Percentiles rank a stretch among this genome's conserved stretches.
Evolutionary conservation across 2,888 invertebrate species (phyloP).

Genomic region (Ecliptopera silaceata): DNA sequence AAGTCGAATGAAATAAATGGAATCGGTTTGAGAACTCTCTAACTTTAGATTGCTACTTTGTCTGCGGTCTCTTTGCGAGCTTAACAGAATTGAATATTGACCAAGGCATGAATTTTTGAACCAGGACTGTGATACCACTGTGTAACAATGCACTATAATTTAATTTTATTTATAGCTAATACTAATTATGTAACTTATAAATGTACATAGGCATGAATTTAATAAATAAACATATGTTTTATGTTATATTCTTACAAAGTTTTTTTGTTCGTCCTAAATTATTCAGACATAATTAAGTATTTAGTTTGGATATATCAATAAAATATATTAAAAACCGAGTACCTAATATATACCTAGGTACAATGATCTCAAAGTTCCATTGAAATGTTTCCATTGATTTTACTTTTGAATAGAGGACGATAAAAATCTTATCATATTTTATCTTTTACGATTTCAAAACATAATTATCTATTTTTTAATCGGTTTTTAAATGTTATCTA

Average conservation of each 20-base stretch:
- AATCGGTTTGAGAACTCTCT: conserved; percentile 15
- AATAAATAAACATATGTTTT: conserved; percentile 50
- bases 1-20: conserved; percentile 12
- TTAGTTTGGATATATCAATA: too few species aligned
- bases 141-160: conserved; percentile 56
- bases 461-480: too few species aligned
- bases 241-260: background rate
- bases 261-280: too few species aligned
- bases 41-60: conserved; percentile 12
- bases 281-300: too few species aligned
- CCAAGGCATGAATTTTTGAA: conserved; percentile 36
- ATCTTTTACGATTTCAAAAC: too few species aligned
- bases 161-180: conserved; percentile 59
- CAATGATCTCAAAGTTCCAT: too few species aligned
- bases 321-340: too few species aligned
- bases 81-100: conserved; percentile 27
- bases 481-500: too few species aligned
- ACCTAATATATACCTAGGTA: too few species aligned
- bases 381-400: too few species aligned
- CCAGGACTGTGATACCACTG: conserved; percentile 75
- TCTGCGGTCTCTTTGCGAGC: conserved; percentile 22
- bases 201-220: conserved; percentile 68
- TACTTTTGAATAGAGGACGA: too few species aligned
- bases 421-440: too few species aligned
- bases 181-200: conserved; percentile 50